phyloP scores from a whole-genome alignment of 2,888 invertebrate species.

The Cybosia mesomella region DNA sequence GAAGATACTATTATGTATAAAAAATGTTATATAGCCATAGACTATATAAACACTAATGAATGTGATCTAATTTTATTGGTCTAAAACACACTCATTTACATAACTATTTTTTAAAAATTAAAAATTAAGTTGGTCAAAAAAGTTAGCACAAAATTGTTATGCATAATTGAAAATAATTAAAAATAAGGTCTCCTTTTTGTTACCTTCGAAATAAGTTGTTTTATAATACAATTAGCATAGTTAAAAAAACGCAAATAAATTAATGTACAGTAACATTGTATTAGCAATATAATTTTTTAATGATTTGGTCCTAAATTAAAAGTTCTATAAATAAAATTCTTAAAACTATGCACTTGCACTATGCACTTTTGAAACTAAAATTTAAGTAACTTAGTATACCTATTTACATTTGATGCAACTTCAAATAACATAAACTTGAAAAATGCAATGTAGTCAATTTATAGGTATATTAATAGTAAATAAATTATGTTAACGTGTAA shows the following conservation, averaged over 20 bases:
- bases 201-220: not conserved
- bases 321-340: not conserved
- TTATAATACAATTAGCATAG: not conserved
- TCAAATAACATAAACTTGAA: not conserved
- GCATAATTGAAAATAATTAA: too few relatives aligned
- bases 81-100: not conserved
- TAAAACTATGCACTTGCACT: not conserved
- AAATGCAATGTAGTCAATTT: slow-evolving; percentile 30
- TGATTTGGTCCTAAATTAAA: not conserved
- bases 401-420: not conserved
- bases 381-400: not conserved
- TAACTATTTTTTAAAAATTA: too few relatives aligned
- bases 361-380: not conserved
- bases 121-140: not conserved
- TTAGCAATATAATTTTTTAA: too few relatives aligned
- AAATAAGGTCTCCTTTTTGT: not conserved
- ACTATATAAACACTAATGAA: not conserved
- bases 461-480: slow-evolving; percentile 15
- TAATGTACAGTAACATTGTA: too few relatives aligned
- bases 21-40: too few relatives aligned
- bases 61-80: not conserved
- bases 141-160: not conserved
- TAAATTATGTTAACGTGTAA: slow-evolving; percentile 16
- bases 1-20: too few relatives aligned
- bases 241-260: too few relatives aligned